Percentiles rank a stretch among this genome's conserved stretches.
Evolutionary conservation across 2,797 vertebrate genomes (phyloP).

Genomic region (Phrynocephalus vlangalii): DNA sequence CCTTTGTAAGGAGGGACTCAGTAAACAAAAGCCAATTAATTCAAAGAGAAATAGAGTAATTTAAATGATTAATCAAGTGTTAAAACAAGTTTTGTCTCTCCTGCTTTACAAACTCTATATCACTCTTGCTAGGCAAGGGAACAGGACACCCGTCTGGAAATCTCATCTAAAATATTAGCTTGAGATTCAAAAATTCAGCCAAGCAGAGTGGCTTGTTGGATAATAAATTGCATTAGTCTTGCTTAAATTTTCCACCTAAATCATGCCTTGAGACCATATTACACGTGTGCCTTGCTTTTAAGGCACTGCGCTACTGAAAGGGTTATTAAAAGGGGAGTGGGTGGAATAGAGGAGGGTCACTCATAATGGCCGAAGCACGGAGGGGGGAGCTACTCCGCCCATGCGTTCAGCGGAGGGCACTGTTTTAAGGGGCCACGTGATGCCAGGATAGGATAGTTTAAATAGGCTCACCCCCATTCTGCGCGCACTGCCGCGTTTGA

Average conservation of each 20-base stretch:
- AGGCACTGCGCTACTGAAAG: constrained; percentile 84
- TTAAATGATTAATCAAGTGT: constrained; percentile 85
- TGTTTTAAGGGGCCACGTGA: too few relatives aligned
- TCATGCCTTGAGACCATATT: constrained; percentile 79
- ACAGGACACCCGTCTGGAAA: constrained; percentile 94
- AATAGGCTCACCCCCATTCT: too few relatives aligned
- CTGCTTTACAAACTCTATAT: constrained; percentile 90
- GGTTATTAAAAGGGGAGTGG: constrained; percentile 73
- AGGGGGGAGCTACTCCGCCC: too few relatives aligned
- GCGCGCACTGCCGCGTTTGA: too few relatives aligned
- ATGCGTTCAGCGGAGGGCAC: too few relatives aligned
- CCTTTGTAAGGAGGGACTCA: constrained; percentile 79
- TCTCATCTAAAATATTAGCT: constrained; percentile 92
- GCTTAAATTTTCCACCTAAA: constrained; percentile 88
- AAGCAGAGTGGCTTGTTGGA: constrained; percentile 89
- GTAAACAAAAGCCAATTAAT: constrained; percentile 82
- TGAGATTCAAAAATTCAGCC: constrained; percentile 83
- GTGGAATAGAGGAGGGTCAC: background rate
- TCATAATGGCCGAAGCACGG: too few relatives aligned
- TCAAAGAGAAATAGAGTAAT: constrained; percentile 80
- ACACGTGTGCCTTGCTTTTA: constrained; percentile 76
- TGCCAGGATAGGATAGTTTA: too few relatives aligned
- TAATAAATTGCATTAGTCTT: constrained; percentile 96
- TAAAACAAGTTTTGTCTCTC: constrained; percentile 83
- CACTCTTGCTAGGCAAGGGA: constrained; percentile 88